phyloP scores from a whole-genome alignment of 30 jellyfish, hydroid and myxozoan genomes.

The Turritopsis dohrnii region DNA sequence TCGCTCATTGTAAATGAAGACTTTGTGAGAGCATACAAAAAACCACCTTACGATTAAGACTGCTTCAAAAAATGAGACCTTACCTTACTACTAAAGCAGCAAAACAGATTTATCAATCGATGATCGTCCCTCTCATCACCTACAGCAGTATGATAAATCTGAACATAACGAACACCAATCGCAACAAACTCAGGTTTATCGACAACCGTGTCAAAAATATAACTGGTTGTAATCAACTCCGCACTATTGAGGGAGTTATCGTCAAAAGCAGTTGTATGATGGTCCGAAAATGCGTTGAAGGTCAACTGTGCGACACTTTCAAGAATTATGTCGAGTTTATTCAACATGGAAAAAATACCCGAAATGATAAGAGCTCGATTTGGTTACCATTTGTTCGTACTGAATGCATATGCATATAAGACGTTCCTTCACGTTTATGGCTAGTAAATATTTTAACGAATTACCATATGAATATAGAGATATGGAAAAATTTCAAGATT shows the following conservation, averaged over 20 bases:
- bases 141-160: background rate
- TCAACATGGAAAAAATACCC: background rate
- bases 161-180: background rate
- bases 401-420: background rate
- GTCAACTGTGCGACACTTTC: background rate
- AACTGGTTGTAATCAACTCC: too few relatives aligned
- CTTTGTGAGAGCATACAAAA: too few relatives aligned
- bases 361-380: background rate
- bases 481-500: too few relatives aligned
- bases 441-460: background rate
- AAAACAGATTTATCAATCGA: background rate
- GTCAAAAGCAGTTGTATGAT: background rate
- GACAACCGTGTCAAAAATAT: background rate
- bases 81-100: background rate
- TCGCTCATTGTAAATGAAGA: too few relatives aligned
- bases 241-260: background rate
- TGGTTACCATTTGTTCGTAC: background rate
- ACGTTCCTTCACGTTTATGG: background rate
- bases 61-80: background rate
- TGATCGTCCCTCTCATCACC: background rate
- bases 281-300: background rate
- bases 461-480: too few relatives aligned
- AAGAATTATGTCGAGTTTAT: too few relatives aligned
- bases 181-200: background rate
- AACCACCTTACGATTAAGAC: background rate